These are phyloP conservation scores for Tetrapedia diversipes DNA, from an alignment of 2,888 invertebrate species.

Conservation along the genomic window DNA sequence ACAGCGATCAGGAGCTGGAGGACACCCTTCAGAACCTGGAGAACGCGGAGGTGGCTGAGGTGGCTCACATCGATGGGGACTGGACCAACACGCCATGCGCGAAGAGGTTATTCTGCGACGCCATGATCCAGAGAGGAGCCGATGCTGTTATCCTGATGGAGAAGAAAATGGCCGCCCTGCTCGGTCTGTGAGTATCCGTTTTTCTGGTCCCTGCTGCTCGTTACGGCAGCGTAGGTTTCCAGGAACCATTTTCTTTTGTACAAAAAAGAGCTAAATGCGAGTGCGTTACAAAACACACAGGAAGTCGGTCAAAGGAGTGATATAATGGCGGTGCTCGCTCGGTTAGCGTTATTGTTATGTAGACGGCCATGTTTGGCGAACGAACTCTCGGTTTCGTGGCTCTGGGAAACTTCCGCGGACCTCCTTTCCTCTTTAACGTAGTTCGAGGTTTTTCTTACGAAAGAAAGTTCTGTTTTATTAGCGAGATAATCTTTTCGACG, in stretches of 20 bases:
- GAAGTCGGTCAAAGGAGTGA: constrained; percentile 29
- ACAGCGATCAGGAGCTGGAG: constrained; percentile 71
- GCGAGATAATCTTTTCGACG: too few relatives aligned
- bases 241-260: neutral
- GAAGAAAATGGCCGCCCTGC: constrained; percentile 90
- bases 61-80: constrained; percentile 82
- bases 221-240: neutral
- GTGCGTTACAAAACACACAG: constrained; percentile 42
- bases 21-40: constrained; percentile 79
- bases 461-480: too few relatives aligned
- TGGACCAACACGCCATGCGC: constrained; percentile 92
- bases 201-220: accelerated
- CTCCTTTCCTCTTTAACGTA: neutral
- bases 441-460: neutral
- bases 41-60: constrained; percentile 77
- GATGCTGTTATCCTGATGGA: constrained; percentile 90
- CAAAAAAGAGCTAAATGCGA: neutral
- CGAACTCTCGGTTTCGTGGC: constrained; percentile 29
- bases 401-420: neutral
- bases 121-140: constrained; percentile 87
- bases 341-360: constrained; percentile 29
- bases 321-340: constrained; percentile 21
- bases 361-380: constrained; percentile 24
- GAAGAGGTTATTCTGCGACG: constrained; percentile 90
- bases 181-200: constrained; percentile 89